These are phyloP conservation scores for Temnothorax rugatulus DNA, from an alignment of 2,888 invertebrate genomes.

Conservation along the genomic window DNA sequence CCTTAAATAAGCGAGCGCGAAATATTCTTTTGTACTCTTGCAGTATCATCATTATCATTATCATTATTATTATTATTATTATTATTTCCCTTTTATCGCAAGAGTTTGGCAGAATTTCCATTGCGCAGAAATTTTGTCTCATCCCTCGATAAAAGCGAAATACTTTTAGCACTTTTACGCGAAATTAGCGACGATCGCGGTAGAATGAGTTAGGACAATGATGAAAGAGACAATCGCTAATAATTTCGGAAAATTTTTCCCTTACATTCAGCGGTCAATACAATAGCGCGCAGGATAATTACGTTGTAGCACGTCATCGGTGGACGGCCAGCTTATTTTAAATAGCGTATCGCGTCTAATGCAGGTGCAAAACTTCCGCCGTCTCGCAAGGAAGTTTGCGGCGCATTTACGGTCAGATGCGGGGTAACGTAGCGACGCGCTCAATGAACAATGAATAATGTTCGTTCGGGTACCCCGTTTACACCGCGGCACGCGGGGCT, in stretches of 20 bases:
- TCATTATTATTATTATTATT: conserved; percentile 3
- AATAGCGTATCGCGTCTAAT: conserved; percentile 31
- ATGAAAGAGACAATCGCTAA: neutral
- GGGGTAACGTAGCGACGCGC: conserved; percentile 25
- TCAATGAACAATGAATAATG: conserved; percentile 66
- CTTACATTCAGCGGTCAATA: neutral
- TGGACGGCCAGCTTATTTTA: conserved; percentile 25
- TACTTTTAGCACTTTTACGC: neutral
- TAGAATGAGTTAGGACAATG: neutral
- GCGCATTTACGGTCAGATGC: conserved; percentile 52
- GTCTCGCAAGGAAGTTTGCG: conserved; percentile 34
- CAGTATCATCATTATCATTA: neutral
- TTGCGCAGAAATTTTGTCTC: neutral
- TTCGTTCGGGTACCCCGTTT: conserved; percentile 55
- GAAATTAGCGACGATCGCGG: conserved; percentile 8
- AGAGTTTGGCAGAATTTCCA: neutral
- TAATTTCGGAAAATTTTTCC: neutral
- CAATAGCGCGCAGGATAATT: neutral
- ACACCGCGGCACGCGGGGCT: conserved; percentile 50
- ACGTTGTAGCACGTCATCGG: conserved; percentile 25
- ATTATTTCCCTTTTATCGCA: neutral
- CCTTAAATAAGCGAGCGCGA: neutral
- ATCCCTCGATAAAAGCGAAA: neutral
- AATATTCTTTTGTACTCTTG: neutral
- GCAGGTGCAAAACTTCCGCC: conserved; percentile 39